phyloP scores from a whole-genome alignment of 2,888 invertebrate genomes.

The Brachyptera putata region DNA sequence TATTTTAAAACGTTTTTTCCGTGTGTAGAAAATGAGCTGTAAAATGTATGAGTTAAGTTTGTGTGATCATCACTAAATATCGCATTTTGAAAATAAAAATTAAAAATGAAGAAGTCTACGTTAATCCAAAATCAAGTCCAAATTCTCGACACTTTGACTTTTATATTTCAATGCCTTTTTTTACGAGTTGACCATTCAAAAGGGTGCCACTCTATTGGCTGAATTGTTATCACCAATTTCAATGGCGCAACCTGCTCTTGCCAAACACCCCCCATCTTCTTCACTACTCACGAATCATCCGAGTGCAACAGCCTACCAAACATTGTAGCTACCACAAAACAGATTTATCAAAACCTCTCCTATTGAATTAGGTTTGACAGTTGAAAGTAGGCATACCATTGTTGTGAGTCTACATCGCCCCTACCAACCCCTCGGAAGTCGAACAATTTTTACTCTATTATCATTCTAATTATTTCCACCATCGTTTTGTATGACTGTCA shows the following conservation, averaged over 20 bases:
- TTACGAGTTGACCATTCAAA: constrained; percentile 5
- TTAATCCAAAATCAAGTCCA: neutral
- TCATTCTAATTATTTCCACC: constrained; percentile 49
- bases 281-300: neutral
- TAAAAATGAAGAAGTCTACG: too few species aligned
- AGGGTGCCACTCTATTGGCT: neutral
- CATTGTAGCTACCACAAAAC: constrained; percentile 41
- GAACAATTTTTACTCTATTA: constrained; percentile 48
- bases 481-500: constrained; percentile 14
- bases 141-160: neutral
- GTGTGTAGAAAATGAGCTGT: too few species aligned
- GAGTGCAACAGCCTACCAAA: neutral
- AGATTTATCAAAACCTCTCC: constrained; percentile 44
- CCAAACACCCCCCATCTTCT: neutral
- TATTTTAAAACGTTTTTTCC: too few species aligned
- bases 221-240: neutral
- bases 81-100: too few species aligned
- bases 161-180: constrained; percentile 2
- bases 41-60: too few species aligned
- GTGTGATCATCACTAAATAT: too few species aligned
- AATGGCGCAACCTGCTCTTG: neutral
- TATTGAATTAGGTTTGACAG: constrained; percentile 21
- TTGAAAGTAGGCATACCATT: constrained; percentile 17
- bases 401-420: constrained; percentile 35
- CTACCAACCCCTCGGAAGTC: constrained; percentile 41